Base-by-base conservation (phyloP, 2,797 vertebrate species). In the Adrianichthys oophorus region DNA sequence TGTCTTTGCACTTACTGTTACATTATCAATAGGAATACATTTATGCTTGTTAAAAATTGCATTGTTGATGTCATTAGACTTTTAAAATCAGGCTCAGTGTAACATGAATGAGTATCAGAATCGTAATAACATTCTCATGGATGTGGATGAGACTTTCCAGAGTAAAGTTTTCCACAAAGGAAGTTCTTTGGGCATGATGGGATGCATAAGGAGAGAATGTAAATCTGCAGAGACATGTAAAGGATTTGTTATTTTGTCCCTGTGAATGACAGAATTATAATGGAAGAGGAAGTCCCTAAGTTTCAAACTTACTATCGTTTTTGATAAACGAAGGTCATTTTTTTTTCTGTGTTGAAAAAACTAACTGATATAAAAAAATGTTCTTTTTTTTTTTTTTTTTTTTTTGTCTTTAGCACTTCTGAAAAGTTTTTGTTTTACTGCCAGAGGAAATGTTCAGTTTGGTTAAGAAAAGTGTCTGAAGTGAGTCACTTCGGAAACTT, bases 71-170 rank as follows among this genome's bases (percentile, higher is more conserved):
- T 7, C 7, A 29, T 37, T 2, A 37, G 10, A 32, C 29, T 32
- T 10, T 32, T 3, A 37, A 37, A 37, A 10, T 37, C 29, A 32
- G 29, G 8, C 8, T 8, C 3, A 60, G 62, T 58, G 15, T 52
- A 21, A 21, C 19, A 21, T 32, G 62, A 60, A 49, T 55, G 72
- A 52, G 32, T 66, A 62, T 62, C 62, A 51, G 69, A 67, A 66
- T 68, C n/a, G 51, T 69, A 51, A 50, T 70, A 50, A 80, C 80
- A 75, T 79, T 80, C 70, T 78, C 41, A 50, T 72, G 74, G 72
- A 74, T 84, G 82, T 84, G 77, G 79, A 74, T 41, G 16, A 60
- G 59, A 45, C 52, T 62, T 82, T 83, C 68, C 81, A 84, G 48
- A 62, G 60, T 63, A 77, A 74, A 45, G 29, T 56, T 80, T 85